Evolutionary conservation across 2,113 vertebrate genomes (phyloP).

Genomic region (Anas platyrhynchos): DNA sequence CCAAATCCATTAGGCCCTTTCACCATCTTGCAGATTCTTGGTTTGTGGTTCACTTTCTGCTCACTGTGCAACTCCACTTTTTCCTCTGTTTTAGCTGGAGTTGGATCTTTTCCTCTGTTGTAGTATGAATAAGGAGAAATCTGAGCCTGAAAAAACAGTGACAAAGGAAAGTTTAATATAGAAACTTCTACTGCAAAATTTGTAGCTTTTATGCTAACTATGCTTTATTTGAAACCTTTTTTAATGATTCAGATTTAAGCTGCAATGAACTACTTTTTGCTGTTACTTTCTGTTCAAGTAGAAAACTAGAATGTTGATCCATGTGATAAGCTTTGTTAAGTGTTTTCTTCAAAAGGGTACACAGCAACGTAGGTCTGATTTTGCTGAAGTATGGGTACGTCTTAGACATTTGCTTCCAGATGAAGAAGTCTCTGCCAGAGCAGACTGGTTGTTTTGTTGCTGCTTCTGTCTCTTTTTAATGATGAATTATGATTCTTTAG

Average conservation of each 20-base stretch:
- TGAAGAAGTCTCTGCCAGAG: background rate
- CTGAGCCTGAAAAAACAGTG: slow-evolving; percentile 77
- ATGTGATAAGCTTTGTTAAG: background rate
- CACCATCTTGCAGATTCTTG: slow-evolving; percentile 87
- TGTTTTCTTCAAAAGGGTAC: background rate
- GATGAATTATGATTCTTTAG: background rate
- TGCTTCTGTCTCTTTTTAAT: background rate
- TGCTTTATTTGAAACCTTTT: background rate
- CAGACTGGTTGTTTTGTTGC: background rate
- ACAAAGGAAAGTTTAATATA: background rate
- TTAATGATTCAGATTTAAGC: background rate
- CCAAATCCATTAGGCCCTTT: slow-evolving; percentile 86
- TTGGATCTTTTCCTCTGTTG: slow-evolving; percentile 70
- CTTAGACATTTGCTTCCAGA: background rate
- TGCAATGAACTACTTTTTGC: background rate
- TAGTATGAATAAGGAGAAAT: slow-evolving; percentile 86
- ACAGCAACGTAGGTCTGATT: background rate
- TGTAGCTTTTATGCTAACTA: background rate
- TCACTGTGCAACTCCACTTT: background rate
- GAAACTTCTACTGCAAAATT: background rate
- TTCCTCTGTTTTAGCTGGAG: background rate
- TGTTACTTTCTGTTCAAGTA: background rate
- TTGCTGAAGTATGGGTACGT: background rate
- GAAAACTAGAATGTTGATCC: background rate
- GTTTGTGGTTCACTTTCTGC: slow-evolving; percentile 74